Conservation (phyloP, 2,888 invertebrate genomes). For the Amphipyra berbera region DNA sequence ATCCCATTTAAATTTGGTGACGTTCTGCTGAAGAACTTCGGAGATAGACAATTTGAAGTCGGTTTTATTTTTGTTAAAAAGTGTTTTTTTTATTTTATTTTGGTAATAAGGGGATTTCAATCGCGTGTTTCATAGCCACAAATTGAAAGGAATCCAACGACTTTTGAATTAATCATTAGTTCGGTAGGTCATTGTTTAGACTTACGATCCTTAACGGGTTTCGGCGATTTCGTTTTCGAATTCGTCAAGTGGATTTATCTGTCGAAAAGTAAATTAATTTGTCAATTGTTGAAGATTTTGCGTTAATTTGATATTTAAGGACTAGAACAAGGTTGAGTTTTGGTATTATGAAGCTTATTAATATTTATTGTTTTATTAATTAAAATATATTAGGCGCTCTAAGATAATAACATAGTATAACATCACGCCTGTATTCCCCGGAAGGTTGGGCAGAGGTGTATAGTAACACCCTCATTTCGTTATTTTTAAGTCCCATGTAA, state of each 20-base stretch:
- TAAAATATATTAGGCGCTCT: not conserved
- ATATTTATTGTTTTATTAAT: constrained; percentile 12
- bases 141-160: constrained; percentile 77
- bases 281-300: constrained; percentile 62
- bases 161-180: constrained; percentile 88
- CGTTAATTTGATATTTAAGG: constrained; percentile 56
- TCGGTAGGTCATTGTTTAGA: constrained; percentile 81
- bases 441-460: too few relatives aligned
- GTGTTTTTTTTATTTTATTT: too few relatives aligned
- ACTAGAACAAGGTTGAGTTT: constrained; percentile 40
- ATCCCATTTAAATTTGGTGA: too few relatives aligned
- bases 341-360: constrained; percentile 11
- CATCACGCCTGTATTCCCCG: too few relatives aligned
- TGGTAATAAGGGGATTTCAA: too few relatives aligned
- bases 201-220: constrained; percentile 77
- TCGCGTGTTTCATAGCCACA: constrained; percentile 67
- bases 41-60: too few relatives aligned
- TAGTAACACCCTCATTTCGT: too few relatives aligned
- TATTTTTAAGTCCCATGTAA: too few relatives aligned
- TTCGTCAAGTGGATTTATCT: constrained; percentile 82
- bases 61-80: too few relatives aligned
- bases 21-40: too few relatives aligned
- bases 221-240: constrained; percentile 69
- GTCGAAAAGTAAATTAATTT: constrained; percentile 77
- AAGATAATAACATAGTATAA: too few relatives aligned